Evolutionary conservation across 2,888 invertebrate species (phyloP).

Genomic region (Pristionchus japonicus): DNA sequence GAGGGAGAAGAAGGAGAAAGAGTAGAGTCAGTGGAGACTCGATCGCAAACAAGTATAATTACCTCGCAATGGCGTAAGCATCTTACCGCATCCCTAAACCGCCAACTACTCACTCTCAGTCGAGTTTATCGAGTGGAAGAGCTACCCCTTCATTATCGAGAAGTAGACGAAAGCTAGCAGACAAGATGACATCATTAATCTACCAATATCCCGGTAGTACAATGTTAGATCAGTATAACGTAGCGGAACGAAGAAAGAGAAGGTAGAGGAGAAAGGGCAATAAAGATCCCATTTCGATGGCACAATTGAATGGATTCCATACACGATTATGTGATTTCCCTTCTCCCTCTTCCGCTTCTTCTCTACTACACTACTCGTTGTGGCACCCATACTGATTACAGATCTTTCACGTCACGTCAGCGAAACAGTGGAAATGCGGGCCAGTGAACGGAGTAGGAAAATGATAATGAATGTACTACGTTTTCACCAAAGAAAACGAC

Average conservation of each 20-base stretch:
- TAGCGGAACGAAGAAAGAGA: neutral
- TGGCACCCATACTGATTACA: neutral
- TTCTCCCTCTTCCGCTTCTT: neutral
- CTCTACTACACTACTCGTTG: neutral
- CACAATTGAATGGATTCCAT: conserved; percentile 35
- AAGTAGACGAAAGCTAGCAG: neutral
- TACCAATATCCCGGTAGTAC: neutral
- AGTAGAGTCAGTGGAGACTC: neutral
- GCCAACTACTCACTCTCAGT: neutral
- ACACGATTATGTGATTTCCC: conserved; percentile 29
- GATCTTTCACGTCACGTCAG: neutral
- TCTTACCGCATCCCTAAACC: neutral
- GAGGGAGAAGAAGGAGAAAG: neutral
- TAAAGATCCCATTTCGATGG: neutral
- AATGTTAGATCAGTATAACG: neutral
- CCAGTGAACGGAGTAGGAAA: too few species aligned
- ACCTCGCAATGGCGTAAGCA: neutral
- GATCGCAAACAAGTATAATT: conserved; percentile 19
- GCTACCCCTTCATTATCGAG: neutral
- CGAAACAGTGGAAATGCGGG: too few species aligned
- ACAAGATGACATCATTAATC: neutral
- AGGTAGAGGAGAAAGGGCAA: conserved; percentile 20
- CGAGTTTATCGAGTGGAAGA: neutral
- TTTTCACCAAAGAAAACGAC: too few species aligned
- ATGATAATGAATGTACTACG: too few species aligned